Conservation (phyloP, 1,140 invertebrate species). For the Odontomachus brunneus region DNA sequence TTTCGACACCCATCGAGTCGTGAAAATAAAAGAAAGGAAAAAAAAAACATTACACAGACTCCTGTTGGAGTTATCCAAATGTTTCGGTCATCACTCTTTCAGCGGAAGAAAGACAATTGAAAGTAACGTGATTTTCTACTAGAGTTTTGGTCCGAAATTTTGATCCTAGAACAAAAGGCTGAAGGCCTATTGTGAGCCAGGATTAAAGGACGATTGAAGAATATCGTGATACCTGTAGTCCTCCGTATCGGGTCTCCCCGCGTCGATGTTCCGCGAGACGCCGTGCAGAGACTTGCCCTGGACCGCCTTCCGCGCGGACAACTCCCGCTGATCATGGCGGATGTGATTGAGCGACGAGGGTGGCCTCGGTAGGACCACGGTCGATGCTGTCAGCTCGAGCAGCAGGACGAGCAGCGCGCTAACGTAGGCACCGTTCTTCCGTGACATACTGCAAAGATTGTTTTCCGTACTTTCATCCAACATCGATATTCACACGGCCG, state of each 20-base stretch:
- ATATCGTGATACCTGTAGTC: conserved; percentile 64
- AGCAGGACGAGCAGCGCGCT: conserved; percentile 71
- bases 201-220: not conserved
- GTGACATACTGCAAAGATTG: conserved; percentile 75
- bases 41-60: too few species aligned
- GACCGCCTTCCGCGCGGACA: conserved; percentile 46
- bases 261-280: conserved; percentile 75
- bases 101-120: too few species aligned
- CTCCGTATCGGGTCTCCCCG: conserved; percentile 78
- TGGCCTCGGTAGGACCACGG: conserved; percentile 82
- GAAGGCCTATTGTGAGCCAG: too few species aligned
- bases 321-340: conserved; percentile 66
- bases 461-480: not conserved
- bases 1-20: too few species aligned
- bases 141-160: too few species aligned
- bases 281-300: conserved; percentile 68
- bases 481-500: not conserved
- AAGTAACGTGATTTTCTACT: too few species aligned
- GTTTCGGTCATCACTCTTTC: too few species aligned
- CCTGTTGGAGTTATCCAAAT: too few species aligned
- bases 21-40: too few species aligned
- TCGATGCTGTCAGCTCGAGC: conserved; percentile 71
- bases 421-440: conserved; percentile 59
- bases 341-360: conserved; percentile 81
- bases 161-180: too few species aligned